These are phyloP conservation scores for Malurus leucopterus DNA, from an alignment of 2,797 vertebrate genomes.

Conservation along the genomic window DNA sequence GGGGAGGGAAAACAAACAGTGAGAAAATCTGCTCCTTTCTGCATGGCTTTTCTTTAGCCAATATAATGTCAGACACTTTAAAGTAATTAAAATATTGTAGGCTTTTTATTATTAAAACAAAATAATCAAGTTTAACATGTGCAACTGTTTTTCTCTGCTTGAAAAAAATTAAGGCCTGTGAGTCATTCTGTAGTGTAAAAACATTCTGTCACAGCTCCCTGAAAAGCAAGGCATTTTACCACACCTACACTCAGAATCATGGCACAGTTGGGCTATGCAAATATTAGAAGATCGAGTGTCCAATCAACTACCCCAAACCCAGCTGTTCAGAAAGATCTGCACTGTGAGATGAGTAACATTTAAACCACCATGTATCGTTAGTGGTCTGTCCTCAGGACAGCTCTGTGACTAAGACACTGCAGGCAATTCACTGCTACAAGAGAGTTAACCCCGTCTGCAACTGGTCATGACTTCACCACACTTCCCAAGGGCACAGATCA, in stretches of 20 bases:
- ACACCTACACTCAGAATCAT: neutral
- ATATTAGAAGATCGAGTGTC: neutral
- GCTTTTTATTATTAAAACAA: neutral
- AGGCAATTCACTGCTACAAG: neutral
- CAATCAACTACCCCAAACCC: neutral
- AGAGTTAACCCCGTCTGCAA: neutral
- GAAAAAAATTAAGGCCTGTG: neutral
- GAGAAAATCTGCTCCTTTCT: rapidly evolving
- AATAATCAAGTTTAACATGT: neutral
- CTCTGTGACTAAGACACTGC: neutral
- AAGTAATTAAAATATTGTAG: neutral
- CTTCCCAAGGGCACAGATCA: neutral
- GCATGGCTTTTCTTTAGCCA: neutral
- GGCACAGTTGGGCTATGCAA: neutral
- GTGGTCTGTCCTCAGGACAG: neutral
- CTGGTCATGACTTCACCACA: neutral
- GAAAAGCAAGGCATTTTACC: neutral
- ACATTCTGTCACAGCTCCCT: neutral
- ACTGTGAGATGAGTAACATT: neutral
- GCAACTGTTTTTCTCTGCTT: neutral
- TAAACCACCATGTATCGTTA: rapidly evolving
- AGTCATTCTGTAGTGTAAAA: neutral
- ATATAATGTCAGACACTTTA: rapidly evolving
- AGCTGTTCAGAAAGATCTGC: neutral
- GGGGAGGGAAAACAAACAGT: neutral